Base-by-base conservation (phyloP, 2,888 invertebrate species). In the Erannis defoliaria region DNA sequence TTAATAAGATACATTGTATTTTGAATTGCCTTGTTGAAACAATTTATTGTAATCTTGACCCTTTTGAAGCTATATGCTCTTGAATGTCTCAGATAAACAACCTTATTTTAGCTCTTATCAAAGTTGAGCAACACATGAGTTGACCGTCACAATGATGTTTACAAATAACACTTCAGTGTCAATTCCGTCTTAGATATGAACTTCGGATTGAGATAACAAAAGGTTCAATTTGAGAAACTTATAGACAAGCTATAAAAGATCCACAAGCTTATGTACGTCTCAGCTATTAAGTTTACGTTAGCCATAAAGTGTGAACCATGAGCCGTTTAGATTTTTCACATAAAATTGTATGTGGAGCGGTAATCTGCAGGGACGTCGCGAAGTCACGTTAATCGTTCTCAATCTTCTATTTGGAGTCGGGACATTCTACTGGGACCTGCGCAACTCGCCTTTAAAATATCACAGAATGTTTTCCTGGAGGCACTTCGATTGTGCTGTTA, bases 311-410 rank as follows among this genome's bases (percentile, higher is more conserved):
- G 71, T 68, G 57, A 73, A 71, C 73, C 68, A 70, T 62, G 66
- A 62, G 65, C 57, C 63, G 68, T 76, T 73, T 63, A 66, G 70
- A 73, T 74, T 75, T 75, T 77, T 76, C 70, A 71, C 67, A 61
- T 66, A 63, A 67, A 74, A 74, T 76, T 69, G 67, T 70, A 71
- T 64, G 62, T 64, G 65, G 53, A 53, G 62, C 65, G 73, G 73
- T 78, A 75, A 77, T 78, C 75, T 76, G 66, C 66, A 72, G 79
- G 75, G 74, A 71, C 72, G 69, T 61, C 61, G 69, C 67, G 66
- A 70, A 71, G 64, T 69, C 70, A 68, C 74, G 76, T 81, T 82
- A 83, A 84, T 85, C 82, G 82, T 82, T 80, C 76, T 75, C 81
- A 82, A 83, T 83, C 81, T 84, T 80, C 77, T 69, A 70, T 75